Evolutionary conservation across 2,797 vertebrate species (phyloP), one percentile per base, ranked within the genome.

Genomic region (Brachymystax lenok): DNA sequence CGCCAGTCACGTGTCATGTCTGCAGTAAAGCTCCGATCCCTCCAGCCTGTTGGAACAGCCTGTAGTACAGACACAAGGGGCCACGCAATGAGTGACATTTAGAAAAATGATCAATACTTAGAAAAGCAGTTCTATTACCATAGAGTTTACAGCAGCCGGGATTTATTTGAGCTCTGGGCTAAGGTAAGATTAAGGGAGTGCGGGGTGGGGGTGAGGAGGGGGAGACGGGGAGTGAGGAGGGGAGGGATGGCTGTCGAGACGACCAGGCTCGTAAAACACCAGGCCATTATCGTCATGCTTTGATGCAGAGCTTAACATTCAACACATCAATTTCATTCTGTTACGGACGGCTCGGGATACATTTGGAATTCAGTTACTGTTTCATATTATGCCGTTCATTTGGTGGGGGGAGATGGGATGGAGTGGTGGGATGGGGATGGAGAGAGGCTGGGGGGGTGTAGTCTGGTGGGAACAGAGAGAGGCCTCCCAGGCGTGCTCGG

Each of bases 161-260:
- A 93, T 95, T 93, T 95, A 94, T 95, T 95, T 93, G 93, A 88
- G 90, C 94, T 90, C 21, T 35, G 88, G 93, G 91, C 88, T 0
- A 93, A 94, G 82, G 93, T 93, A 94, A 92, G 92, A 95, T 95
- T 94, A 94, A 94, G 92, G 87, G 86, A 61, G 66, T 7, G 30
- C 10, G 2, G 54, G 56, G 68, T 40, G 69, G 28, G 5, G 10
- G 40, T 64, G 6, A 17, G 28, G 21, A 40, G 40, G 10, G 40
- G 2, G 10, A 12, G 40, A 46, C 54, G 4, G 30, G 4, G 19
- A 33, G 54, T 66, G 69, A 56, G 14, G 1, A 80, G 78, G 69
- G 79, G 83, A 74, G 86, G 87, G 79, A 79, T 81, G 87, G 86
- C 89, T 10, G 2, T 86, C 77, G 86, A 90, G 83, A 90, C 88